Conservation (phyloP, 30 jellyfish, hydroid and myxozoan genomes). For the Cassiopea andromeda region DNA sequence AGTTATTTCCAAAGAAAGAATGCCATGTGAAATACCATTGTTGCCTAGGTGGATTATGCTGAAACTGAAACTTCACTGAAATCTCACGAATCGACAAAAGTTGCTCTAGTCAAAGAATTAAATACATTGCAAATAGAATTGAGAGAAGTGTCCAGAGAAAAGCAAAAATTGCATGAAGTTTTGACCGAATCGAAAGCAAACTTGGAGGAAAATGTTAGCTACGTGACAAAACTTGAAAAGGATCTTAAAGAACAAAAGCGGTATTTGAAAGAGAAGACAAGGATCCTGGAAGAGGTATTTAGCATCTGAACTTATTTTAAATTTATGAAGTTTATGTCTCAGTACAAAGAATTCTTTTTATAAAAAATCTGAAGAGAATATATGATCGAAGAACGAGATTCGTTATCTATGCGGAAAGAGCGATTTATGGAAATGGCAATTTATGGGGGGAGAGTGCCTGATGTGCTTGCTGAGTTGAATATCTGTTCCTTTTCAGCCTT, state of each 20-base stretch:
- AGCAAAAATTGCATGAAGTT: constrained; percentile 50
- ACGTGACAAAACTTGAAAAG: constrained; percentile 25
- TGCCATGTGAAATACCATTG: not conserved
- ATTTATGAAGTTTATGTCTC: no score
- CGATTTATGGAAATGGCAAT: no score
- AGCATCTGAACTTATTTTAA: not conserved
- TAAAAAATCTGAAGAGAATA: no score
- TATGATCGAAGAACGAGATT: no score
- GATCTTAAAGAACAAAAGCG: constrained; percentile 48
- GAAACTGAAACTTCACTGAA: constrained; percentile 66
- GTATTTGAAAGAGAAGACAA: constrained; percentile 52
- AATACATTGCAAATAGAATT: constrained; percentile 50
- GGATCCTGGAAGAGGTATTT: constrained; percentile 59
- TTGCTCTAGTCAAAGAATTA: constrained; percentile 51
- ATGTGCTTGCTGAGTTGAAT: no score
- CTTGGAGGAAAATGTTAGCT: constrained; percentile 44
- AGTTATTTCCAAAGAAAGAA: not conserved
- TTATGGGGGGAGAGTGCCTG: no score
- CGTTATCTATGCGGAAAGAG: no score
- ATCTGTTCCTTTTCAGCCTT: no score
- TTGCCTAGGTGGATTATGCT: constrained; percentile 31
- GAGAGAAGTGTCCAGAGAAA: constrained; percentile 68
- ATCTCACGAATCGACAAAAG: constrained; percentile 61
- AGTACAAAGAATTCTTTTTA: no score
- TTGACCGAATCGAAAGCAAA: constrained; percentile 48